Evolutionary conservation across 2,888 invertebrate species (phyloP).

Genomic region (Dastarcus helophoroides): DNA sequence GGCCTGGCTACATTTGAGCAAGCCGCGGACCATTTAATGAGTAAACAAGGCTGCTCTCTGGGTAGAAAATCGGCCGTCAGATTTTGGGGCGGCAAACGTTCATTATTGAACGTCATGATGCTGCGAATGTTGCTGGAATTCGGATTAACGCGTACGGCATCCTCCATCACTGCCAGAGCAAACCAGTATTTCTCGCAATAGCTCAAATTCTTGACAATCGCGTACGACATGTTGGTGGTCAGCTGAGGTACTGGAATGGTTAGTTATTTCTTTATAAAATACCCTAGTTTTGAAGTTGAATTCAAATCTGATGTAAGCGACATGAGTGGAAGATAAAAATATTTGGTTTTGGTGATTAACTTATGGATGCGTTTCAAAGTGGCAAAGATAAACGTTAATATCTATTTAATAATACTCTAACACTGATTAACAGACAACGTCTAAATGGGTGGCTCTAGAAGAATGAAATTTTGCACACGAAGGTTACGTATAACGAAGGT

Average conservation of each 20-base stretch:
- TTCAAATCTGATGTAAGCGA: too few relatives aligned
- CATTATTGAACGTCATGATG: slow-evolving; percentile 23
- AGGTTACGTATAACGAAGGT: too few relatives aligned
- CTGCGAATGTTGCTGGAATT: slow-evolving; percentile 20
- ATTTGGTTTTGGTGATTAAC: too few relatives aligned
- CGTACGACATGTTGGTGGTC: slow-evolving; percentile 20
- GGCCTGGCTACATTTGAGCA: slow-evolving; percentile 25
- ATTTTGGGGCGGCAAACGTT: slow-evolving; percentile 19
- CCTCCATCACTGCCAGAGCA: slow-evolving; percentile 17
- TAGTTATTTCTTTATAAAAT: slow-evolving; percentile 4
- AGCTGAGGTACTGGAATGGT: slow-evolving; percentile 22
- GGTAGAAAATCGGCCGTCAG: slow-evolving; percentile 25
- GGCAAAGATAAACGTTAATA: too few relatives aligned
- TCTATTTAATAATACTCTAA: too few relatives aligned
- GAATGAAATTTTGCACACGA: too few relatives aligned
- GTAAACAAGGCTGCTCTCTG: slow-evolving; percentile 22
- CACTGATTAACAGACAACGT: too few relatives aligned
- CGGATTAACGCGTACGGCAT: slow-evolving; percentile 17
- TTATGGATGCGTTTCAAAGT: too few relatives aligned
- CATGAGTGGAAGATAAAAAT: too few relatives aligned
- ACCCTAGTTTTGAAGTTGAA: background rate
- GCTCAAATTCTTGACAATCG: slow-evolving; percentile 20
- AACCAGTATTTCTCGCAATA: slow-evolving; percentile 26
- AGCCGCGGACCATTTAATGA: slow-evolving; percentile 27
- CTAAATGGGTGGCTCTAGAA: too few relatives aligned